These are phyloP conservation scores for Miichthys miiuy DNA, from an alignment of 2,797 vertebrate genomes.

Conservation along the genomic window DNA sequence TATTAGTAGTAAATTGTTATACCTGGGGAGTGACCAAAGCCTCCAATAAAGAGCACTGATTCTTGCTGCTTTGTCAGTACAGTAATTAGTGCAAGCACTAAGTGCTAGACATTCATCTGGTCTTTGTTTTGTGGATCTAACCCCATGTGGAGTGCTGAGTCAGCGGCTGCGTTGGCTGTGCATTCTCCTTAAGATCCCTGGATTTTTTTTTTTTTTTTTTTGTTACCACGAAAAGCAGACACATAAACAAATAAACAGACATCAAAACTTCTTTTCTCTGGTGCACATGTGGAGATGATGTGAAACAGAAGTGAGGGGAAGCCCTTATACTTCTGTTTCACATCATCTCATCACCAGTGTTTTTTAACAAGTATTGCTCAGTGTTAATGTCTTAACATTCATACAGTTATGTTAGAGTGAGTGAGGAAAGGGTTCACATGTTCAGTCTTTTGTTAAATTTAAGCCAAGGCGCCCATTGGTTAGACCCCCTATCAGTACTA, in stretches of 20 bases:
- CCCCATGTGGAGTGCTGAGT: slow-evolving; percentile 64
- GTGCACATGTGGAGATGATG: slow-evolving; percentile 59
- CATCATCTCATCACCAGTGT: slow-evolving; percentile 37
- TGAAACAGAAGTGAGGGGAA: slow-evolving; percentile 48
- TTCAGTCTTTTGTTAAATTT: slow-evolving; percentile 56
- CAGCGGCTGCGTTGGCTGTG: slow-evolving; percentile 59
- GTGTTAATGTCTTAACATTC: slow-evolving; percentile 36
- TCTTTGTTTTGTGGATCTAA: slow-evolving; percentile 63
- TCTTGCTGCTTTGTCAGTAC: slow-evolving; percentile 18
- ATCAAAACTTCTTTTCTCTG: slow-evolving; percentile 30
- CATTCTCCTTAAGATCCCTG: slow-evolving; percentile 33
- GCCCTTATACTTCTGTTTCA: slow-evolving; percentile 43
- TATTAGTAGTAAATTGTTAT: background rate
- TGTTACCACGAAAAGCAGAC: slow-evolving; percentile 60
- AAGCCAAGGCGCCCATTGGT: slow-evolving; percentile 47
- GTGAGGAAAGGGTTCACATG: slow-evolving; percentile 40
- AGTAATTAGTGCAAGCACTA: slow-evolving; percentile 50
- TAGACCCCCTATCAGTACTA: slow-evolving; percentile 63
- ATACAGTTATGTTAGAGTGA: slow-evolving; percentile 4
- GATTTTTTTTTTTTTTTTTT: slow-evolving; percentile 36
- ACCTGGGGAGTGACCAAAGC: slow-evolving; percentile 8
- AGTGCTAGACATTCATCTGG: slow-evolving; percentile 51
- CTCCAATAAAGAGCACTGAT: slow-evolving; percentile 4
- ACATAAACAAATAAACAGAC: slow-evolving; percentile 58
- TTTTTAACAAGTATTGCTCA: slow-evolving; percentile 32